Base-by-base conservation (phyloP, 2,888 invertebrate genomes). In the Pherbina coryleti region DNA sequence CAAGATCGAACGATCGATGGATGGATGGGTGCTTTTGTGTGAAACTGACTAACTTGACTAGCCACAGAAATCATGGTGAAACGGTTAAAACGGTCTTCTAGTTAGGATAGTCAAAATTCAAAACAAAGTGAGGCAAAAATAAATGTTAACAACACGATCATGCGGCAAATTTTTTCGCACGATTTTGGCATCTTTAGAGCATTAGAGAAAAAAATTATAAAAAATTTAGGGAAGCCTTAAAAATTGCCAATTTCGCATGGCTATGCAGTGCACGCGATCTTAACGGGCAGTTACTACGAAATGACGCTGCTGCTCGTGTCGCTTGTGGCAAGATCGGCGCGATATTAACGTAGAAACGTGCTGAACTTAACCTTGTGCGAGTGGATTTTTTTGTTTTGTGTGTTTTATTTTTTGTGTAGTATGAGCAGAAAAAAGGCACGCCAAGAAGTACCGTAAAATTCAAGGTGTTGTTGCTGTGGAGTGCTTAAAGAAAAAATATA, bases 311-410 rank as follows among this genome's bases (percentile, higher is more conserved):
- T 17, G 49, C 22, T 37, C 34, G 19, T 31, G 25, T 55, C 28
- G 71, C 44, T n/a, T 62, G n/a, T 64, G 49, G 73, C 73, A 49
- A 37, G 60, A 74, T 66, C 75, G 51, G 64, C 51, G 25, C 53
- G 67, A 49, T 37, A 44, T n/a, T 64, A 7, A 62, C 28, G 37
- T 28, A 7, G 25, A 64, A 66, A 34, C 75, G 75, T 67, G 75
- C 67, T 53, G 75, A 66, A 75, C 66, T 75, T 75, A 75, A 75
- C 75, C 75, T 75, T 67, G 28, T 5, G 25, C 57, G 22, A 14
- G 57, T 60, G 57, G 25, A 37, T 1, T 4, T 31, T 31, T 4
- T 31, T 31, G 31, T 31, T 31, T 3, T 31, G 3, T 31, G 3
- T 31, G 3, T 31, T 31, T 31, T 5, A 31, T 44, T 44, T 44